Evolutionary conservation across 2,888 invertebrate species (phyloP).

Genomic region (Sylvicola fuscatus): DNA sequence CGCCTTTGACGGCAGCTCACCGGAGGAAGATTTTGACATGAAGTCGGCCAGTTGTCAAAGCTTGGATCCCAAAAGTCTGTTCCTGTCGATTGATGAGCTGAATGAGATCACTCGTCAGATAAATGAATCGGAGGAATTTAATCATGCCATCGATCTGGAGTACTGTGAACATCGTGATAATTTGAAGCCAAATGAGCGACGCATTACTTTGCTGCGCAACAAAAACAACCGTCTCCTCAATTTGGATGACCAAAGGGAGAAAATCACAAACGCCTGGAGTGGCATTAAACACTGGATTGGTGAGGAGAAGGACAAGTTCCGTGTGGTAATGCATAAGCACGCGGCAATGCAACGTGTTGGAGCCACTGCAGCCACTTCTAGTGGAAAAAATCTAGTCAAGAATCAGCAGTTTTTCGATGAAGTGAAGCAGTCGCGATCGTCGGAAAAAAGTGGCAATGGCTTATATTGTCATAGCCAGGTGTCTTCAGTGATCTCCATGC

Average conservation of each 20-base stretch:
- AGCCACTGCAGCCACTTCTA: conserved; percentile 5
- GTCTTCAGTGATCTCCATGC: too few relatives aligned
- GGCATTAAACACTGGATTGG: conserved; percentile 25
- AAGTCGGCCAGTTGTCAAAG: conserved; percentile 25
- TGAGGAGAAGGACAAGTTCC: conserved; percentile 20
- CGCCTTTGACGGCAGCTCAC: conserved; percentile 9
- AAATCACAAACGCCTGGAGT: conserved; percentile 22
- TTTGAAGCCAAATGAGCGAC: conserved; percentile 20
- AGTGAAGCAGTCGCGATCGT: too few relatives aligned
- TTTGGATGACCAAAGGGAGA: conserved; percentile 21
- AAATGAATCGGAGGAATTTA: conserved; percentile 22
- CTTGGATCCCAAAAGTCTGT: conserved; percentile 20
- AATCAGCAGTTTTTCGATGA: too few relatives aligned
- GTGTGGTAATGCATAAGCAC: conserved; percentile 22
- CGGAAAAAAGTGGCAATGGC: too few relatives aligned
- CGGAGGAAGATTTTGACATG: conserved; percentile 21
- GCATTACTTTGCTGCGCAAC: conserved; percentile 23
- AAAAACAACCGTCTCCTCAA: conserved; percentile 19
- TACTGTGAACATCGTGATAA: conserved; percentile 25
- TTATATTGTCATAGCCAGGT: too few relatives aligned
- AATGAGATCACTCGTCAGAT: conserved; percentile 24
- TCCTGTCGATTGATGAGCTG: conserved; percentile 24
- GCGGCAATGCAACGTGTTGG: conserved; percentile 20
- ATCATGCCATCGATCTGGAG: conserved; percentile 20
- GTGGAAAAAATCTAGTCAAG: too few relatives aligned